Conservation (phyloP, 1,140 invertebrate genomes). For the Microplitis mediator region DNA sequence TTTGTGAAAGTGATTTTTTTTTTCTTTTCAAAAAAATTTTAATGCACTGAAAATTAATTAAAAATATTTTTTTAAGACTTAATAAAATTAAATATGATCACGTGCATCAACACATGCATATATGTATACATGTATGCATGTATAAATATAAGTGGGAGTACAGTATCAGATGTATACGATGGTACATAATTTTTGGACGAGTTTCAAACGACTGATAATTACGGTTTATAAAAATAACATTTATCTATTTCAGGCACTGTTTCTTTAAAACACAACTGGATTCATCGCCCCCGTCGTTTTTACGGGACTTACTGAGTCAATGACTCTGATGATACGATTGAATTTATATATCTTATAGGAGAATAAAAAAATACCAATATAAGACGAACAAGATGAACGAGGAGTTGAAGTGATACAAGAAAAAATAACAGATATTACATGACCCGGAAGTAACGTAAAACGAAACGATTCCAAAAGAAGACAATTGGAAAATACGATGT, state of each 20-base stretch:
- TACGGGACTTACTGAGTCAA: neutral
- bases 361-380: neutral
- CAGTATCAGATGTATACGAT: too few species aligned
- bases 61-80: neutral
- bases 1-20: too few species aligned
- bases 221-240: conserved; percentile 2
- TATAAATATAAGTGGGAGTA: too few species aligned
- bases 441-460: too few species aligned
- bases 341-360: neutral
- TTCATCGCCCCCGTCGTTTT: neutral
- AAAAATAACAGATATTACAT: too few species aligned
- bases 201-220: neutral
- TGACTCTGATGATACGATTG: neutral
- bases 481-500: too few species aligned
- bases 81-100: neutral
- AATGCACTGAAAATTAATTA: too few species aligned
- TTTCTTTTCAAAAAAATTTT: too few species aligned
- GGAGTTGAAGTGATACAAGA: too few species aligned
- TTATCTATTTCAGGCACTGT: conserved; percentile 5
- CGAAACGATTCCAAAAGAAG: too few species aligned
- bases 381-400: neutral
- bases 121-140: too few species aligned
- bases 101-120: neutral
- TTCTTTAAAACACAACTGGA: neutral
- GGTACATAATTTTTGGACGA: neutral